Base-by-base conservation (phyloP, 1,140 invertebrate species). In the Cydia fagiglandana region DNA sequence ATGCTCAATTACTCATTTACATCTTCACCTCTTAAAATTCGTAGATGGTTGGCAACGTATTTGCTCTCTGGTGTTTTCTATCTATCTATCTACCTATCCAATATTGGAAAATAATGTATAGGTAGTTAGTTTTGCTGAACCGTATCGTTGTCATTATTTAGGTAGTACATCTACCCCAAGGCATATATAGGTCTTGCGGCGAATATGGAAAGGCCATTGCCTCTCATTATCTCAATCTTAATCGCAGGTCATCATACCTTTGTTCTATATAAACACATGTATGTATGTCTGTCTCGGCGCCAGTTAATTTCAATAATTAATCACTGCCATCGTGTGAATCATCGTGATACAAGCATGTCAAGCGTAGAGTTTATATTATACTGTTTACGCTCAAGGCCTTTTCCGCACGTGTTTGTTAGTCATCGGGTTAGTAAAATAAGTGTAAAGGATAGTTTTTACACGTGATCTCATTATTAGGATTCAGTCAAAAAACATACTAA, bases 391-490 rank as follows among this genome's bases (percentile, higher is more conserved):
- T 53, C 50, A 53, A 53, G 50, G 50, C 2, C 50, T 53, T 53
- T 53, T n/a, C 50, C 50, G 50, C n/a, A 53, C 50, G 50, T 17
- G 50, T 53, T 10, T 2, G 50, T 53, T 53, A 53, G 15, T 53
- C 50, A 53, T 17, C n/a, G 13, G 45, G 15, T 53, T 17, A 53
- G 10, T 47, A 17, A 53, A n/a, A 53, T 53, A 7, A 17, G 50
- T 53, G 50, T 53, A 17, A 53, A 53, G 15, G n/a, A 53, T 53
- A 53, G 50, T 53, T 53, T 53, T 53, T 53, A 47, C 17, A 53
- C 50, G 50, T 47, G 13, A 47, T 3, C 45, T 53, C 50, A 17
- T 17, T 6, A 53, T 53, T 53, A 7, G 50, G 50, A 53, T 47
- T 47, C 45, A 47, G 12, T 13, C 9, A 41, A 9, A 41, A 38